Evolutionary conservation across 2,113 vertebrate genomes (phyloP), one percentile per base, ranked within the genome.

Genomic region (Menura novaehollandiae): DNA sequence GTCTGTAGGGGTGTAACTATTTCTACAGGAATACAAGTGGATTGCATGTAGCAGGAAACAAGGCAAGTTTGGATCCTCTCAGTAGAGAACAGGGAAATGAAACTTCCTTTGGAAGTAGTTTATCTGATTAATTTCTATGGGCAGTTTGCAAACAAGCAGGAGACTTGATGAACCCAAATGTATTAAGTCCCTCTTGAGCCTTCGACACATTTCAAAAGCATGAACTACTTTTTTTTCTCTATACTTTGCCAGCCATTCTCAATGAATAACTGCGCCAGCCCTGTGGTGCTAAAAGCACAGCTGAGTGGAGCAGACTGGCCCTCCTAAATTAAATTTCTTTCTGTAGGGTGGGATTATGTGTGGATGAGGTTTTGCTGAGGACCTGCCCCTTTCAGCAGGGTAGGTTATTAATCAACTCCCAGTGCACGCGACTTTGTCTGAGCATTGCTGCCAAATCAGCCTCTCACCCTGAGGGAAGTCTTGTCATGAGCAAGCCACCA

Each of bases 331-430:
- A 82, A 75, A 41, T 93, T 94, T 82, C 18, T 91, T 91, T 91
- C 83, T 91, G 37, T 89, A 92, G 82, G 63, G 88, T 77, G 67
- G 63, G 52, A 86, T 93, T 90, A 67, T 80, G 56, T 22, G 32
- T 72, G 41, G 13, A 71, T 69, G 64, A 91, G 66, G 22, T 67
- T 95, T 91, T 95, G 53, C 43, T 85, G 46, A 0, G 4, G 44
- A 71, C 37, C 51, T 93, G 63, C 77, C 73, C 68, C 62, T 95
- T 95, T 91, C 68, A 64, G 63, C 32, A 82, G 85, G 56, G 59
- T 30, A 74, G 51, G 11, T 74, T 91, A 85, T 95, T 95, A 95
- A 94, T 96, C 83, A 94, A 27, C 14, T 88, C 55, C 66, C 51
- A 47, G 27, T 47, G 19, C 4, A 6, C 1, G 3, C 2, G 1